Base-by-base conservation (phyloP, 2,888 invertebrate genomes). In the Hypselothyrea guttata region DNA sequence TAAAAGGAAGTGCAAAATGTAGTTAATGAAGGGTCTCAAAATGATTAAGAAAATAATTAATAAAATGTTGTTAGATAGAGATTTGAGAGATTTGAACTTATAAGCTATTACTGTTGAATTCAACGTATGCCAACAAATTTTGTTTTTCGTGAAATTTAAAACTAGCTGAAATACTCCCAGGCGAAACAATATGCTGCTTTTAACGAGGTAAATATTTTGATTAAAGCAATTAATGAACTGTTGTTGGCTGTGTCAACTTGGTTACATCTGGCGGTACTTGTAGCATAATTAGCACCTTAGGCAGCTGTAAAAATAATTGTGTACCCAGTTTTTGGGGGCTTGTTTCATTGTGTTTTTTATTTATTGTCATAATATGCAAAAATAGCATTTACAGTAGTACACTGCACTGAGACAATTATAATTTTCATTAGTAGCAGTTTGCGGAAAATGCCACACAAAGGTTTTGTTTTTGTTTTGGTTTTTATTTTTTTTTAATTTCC, bases 221-320 rank as follows among this genome's bases (percentile, higher is more conserved):
- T 34, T 33, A 46, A n/a, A 47, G 0, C 22, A 18, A 44, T 57
- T 45, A 74, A 59, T 45, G 30, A 41, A 27, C 15, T 12, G 40
- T 42, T 22, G 16, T 22, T 5, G 16, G 16, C 41, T 54, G 38
- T 61, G 69, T 66, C 66, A 69, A 58, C 61, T 56, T 56, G 30
- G 52, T 56, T 22, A 15, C 52, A 65, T 41, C n/a, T 5, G 0
- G 22, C 22, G 3, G 0, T 71, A 64, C 75, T 73, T 59, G 41
- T 44, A 27, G 46, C 51, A 53, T 64, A 75, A 78, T 78, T 69
- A 82, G 60, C 83, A 67, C 64, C 63, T 48, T 22, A 45, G 53
- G 30, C 51, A 64, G 48, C 62, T 71, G 61, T 52, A 54, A 55
- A 48, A 40, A 22, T 67, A 44, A 35, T 35, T 34, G 34, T 37